Percentiles rank a stretch among this genome's conserved stretches.
phyloP scores from a whole-genome alignment of 2,113 vertebrate genomes.

The Tachuris rubrigastra region DNA sequence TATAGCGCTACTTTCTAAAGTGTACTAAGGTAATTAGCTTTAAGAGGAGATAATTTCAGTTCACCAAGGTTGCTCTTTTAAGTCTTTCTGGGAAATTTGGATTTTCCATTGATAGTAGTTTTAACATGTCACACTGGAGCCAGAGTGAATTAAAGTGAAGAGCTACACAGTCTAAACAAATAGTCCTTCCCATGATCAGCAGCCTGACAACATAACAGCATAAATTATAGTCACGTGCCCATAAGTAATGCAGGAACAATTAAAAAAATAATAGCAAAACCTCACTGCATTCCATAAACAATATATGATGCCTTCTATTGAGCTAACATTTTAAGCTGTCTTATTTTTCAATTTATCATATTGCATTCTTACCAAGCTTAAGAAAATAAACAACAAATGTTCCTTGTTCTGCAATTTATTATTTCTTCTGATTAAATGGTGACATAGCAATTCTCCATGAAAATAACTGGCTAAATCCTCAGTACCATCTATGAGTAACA shows the following conservation, averaged over 20 bases:
- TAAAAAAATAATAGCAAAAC: conserved; percentile 64
- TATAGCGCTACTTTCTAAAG: conserved; percentile 77
- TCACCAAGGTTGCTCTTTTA: conserved; percentile 80
- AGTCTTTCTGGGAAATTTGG: conserved; percentile 87
- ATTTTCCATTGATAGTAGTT: conserved; percentile 88
- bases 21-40: conserved; percentile 84
- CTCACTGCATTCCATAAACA: conserved; percentile 37
- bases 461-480: background rate
- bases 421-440: background rate
- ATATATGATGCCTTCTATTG: background rate
- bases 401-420: background rate
- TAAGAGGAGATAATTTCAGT: conserved; percentile 88
- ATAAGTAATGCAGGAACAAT: conserved; percentile 66
- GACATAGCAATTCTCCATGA: background rate
- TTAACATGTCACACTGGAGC: conserved; percentile 94
- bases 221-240: conserved; percentile 78
- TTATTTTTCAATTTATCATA: background rate
- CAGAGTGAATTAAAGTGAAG: conserved; percentile 89
- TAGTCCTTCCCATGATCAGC: conserved; percentile 83
- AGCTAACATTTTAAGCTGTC: conserved; percentile 11
- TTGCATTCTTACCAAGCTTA: background rate
- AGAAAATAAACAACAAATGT: background rate
- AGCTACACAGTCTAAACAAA: conserved; percentile 94
- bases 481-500: background rate
- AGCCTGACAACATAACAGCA: conserved; percentile 87